Conservation (phyloP, 37 sponge, comb jelly and placozoan species). For the Beroe ovata region DNA sequence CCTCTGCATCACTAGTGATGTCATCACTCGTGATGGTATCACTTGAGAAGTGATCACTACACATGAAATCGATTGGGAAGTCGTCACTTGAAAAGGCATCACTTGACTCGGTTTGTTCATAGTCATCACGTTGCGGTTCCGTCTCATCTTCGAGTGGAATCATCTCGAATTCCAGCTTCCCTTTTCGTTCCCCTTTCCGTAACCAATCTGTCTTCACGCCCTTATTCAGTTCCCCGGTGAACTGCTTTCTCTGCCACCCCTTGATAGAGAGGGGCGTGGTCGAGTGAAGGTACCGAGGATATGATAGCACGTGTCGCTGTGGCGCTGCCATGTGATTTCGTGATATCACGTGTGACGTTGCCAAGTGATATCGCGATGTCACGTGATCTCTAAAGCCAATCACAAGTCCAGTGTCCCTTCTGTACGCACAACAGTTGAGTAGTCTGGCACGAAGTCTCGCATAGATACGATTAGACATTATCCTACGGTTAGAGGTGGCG, state of each 20-base stretch:
- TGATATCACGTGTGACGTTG: neutral
- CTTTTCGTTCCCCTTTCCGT: neutral
- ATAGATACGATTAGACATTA: too few species aligned
- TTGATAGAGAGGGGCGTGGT: neutral
- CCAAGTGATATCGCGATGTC: neutral
- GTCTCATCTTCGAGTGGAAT: neutral
- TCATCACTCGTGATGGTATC: neutral
- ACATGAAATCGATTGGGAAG: neutral
- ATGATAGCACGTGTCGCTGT: neutral
- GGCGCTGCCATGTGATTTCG: neutral
- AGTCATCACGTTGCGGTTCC: neutral
- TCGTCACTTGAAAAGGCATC: neutral
- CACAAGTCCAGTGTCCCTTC: neutral
- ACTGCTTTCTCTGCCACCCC: neutral
- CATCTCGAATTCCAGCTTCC: conserved; percentile 15
- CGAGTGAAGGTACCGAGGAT: neutral
- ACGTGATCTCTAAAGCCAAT: neutral
- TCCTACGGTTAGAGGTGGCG: too few species aligned
- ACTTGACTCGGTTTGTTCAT: neutral
- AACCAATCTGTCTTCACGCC: neutral
- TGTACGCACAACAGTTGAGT: neutral
- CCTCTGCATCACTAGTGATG: neutral
- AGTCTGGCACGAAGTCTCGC: neutral
- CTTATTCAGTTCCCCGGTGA: neutral
- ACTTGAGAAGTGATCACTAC: neutral